Conservation (phyloP, 2,113 vertebrate genomes). For the Microcebus murinus region DNA sequence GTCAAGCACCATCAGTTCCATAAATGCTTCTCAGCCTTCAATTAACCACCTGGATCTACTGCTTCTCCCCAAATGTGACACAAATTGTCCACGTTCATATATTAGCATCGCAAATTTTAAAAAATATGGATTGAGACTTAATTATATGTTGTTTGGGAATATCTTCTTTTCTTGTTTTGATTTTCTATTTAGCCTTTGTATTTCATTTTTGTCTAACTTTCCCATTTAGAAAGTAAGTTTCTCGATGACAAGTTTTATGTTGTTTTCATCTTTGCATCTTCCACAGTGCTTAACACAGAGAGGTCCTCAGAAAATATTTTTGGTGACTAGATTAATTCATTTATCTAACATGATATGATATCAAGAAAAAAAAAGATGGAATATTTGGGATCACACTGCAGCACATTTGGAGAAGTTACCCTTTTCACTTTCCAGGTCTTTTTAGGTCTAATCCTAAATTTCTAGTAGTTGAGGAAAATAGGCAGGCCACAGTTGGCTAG, state of each 20-base stretch:
- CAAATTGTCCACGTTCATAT: background rate
- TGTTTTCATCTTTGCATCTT: background rate
- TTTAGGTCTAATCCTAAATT: background rate
- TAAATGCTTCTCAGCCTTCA: background rate
- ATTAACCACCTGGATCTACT: background rate
- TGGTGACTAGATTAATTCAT: background rate
- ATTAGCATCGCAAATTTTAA: background rate
- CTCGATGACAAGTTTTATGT: background rate
- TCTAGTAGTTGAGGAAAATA: background rate
- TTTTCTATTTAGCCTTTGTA: background rate
- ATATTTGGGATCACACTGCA: background rate
- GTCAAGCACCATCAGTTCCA: background rate
- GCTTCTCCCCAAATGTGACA: background rate
- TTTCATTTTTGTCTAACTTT: constrained; percentile 21
- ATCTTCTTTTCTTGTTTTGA: background rate
- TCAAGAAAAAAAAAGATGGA: background rate
- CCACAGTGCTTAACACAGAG: background rate
- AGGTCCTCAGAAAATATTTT: constrained; percentile 16
- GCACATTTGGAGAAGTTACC: background rate
- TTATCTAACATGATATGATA: background rate
- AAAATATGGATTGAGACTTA: background rate
- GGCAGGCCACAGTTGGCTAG: background rate
- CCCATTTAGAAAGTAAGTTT: background rate
- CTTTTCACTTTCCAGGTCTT: background rate
- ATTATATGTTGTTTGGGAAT: background rate